Percentiles rank a stretch among this genome's conserved stretches.
These are phyloP conservation scores for Drosophila ogumai DNA, from an alignment of 1,140 invertebrate genomes.

Conservation along the genomic window DNA sequence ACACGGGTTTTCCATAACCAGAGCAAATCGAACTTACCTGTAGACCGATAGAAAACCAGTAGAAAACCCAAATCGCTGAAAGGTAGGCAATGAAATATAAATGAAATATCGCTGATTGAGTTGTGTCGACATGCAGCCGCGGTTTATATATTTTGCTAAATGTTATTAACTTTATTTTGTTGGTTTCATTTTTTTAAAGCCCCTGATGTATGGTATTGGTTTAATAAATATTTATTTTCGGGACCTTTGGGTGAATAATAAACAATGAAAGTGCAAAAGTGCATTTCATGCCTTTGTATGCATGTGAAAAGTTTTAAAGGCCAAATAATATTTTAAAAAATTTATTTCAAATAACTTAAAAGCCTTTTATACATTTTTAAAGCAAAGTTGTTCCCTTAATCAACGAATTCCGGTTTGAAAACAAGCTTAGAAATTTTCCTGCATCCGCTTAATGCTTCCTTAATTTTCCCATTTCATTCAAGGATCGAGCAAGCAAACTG, in stretches of 20 bases:
- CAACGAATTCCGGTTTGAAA: background rate
- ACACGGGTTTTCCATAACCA: conserved; percentile 5
- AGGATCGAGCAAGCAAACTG: conserved; percentile 25
- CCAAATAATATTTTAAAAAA: background rate
- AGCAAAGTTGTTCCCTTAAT: background rate
- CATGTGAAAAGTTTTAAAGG: background rate
- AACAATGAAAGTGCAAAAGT: background rate
- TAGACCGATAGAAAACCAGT: background rate
- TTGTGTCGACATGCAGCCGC: background rate
- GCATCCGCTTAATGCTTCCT: conserved; percentile 3
- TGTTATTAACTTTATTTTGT: background rate
- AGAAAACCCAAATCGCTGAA: conserved; percentile 21
- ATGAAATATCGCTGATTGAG: conserved; percentile 24
- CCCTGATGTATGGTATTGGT: background rate
- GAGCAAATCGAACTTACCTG: conserved; percentile 57
- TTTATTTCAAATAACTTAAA: background rate
- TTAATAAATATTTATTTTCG: background rate
- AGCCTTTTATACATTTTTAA: background rate
- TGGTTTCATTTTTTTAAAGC: background rate
- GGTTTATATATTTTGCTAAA: background rate
- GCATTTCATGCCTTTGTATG: background rate
- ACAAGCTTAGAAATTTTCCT: background rate
- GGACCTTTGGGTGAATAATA: background rate
- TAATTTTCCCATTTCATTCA: conserved; percentile 27
- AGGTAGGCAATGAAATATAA: conserved; percentile 37